Base-by-base conservation (phyloP, 2,113 vertebrate species). In the Anguilla japonica region DNA sequence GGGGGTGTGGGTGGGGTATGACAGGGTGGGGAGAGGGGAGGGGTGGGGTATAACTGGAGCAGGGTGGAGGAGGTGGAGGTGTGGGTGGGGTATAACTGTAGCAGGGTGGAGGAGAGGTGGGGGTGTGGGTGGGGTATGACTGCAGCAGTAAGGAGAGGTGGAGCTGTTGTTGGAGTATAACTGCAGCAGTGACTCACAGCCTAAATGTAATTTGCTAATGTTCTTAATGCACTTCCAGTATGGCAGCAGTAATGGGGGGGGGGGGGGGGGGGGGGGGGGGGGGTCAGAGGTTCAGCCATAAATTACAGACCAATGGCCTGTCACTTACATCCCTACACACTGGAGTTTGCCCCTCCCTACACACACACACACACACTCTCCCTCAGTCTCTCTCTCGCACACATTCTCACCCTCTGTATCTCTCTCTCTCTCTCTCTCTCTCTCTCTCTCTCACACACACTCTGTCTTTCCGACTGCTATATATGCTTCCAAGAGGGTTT, bases 191-290 rank as follows among this genome's bases (percentile, higher is more conserved):
- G 93, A 89, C 89, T 91, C 87, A 87, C 86, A 41, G 83, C 92
- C 89, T 89, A 90, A 93, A 93, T 92, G 89, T 86, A 94, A 94
- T 95, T 92, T 75, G n/a, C 71, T 75, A 75, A 75, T 75, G 71
- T 75, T 91, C 93, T 46, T 95, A 95, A 94, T 94, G 93, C 91
- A 94, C 92, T 93, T 87, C 89, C 91, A 91, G 91, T 93, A 90
- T 86, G 89, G 53, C 86, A 94, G 93, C 93, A 94, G 92, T 95
- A 94, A 95, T 95, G 93, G 93, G 89, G 91, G 91, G 89, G 91
- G 92, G 34, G 34, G 50, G 29, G 90, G 87, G 91, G 88, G 89
- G 91, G 91, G 89, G 91, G 92, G 34, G 34, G 50, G 29, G 90
- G 87, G 91, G 88, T 93, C 89, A 86, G 90, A 43, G n/a, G 80